Evolutionary conservation across 2,797 vertebrate species (phyloP).

Genomic region (Rhynchonycteris naso): DNA sequence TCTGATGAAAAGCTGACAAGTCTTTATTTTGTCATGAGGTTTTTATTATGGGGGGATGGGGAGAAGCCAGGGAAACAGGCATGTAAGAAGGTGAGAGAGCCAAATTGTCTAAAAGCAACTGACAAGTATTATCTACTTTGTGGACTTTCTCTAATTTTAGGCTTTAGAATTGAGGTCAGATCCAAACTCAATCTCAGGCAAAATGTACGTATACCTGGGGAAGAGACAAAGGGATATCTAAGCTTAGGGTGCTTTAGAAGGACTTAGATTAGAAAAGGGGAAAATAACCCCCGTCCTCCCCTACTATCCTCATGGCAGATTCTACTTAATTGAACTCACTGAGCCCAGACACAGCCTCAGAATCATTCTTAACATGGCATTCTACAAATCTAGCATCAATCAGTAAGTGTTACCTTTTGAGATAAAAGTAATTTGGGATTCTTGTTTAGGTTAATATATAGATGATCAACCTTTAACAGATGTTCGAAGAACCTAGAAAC

Average conservation of each 20-base stretch:
- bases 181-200: neutral
- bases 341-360: neutral
- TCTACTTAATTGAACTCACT: neutral
- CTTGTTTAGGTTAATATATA: neutral
- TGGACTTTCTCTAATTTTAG: neutral
- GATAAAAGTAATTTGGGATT: neutral
- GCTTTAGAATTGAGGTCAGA: slow-evolving; percentile 51
- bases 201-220: neutral
- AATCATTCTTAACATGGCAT: neutral
- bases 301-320: neutral
- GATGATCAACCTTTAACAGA: neutral
- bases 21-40: neutral
- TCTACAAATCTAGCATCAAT: neutral
- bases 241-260: neutral
- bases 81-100: neutral
- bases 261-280: slow-evolving; percentile 1
- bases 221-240: neutral
- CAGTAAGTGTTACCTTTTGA: neutral
- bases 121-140: neutral
- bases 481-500: neutral
- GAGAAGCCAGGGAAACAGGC: neutral
- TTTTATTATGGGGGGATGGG: neutral
- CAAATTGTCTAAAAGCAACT: neutral
- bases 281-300: neutral
- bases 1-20: neutral